These are phyloP conservation scores for Drosophila ananassae DNA, from an alignment of 1,140 invertebrate genomes.

Conservation along the genomic window DNA sequence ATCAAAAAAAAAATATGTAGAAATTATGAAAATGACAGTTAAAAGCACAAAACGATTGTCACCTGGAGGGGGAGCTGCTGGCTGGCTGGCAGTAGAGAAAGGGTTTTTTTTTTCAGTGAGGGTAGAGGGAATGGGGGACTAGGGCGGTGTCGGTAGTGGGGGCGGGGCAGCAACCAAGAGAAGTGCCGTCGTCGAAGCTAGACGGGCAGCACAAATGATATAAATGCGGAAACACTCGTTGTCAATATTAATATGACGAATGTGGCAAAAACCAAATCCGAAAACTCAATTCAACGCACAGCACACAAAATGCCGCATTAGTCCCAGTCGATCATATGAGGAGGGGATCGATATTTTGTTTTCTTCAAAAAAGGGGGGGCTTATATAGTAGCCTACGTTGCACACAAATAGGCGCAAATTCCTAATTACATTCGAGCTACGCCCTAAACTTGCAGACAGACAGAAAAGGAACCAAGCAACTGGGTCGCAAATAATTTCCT, in stretches of 20 bases:
- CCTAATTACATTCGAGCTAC: slow-evolving; percentile 45
- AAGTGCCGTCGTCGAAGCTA: slow-evolving; percentile 32
- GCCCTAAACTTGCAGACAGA: slow-evolving; percentile 35
- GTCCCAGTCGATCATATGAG: slow-evolving; percentile 22
- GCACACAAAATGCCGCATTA: slow-evolving; percentile 79
- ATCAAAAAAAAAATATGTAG: slow-evolving; percentile 54
- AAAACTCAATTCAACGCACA: slow-evolving; percentile 79
- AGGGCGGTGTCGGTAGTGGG: neutral
- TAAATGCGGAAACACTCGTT: slow-evolving; percentile 81
- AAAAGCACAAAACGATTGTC: slow-evolving; percentile 69
- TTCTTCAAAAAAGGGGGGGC: neutral
- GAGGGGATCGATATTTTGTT: neutral
- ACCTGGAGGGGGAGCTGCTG: neutral
- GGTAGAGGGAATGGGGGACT: neutral
- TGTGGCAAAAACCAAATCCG: slow-evolving; percentile 81
- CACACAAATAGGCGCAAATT: slow-evolving; percentile 66
- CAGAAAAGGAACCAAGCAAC: slow-evolving; percentile 45
- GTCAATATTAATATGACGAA: slow-evolving; percentile 81
- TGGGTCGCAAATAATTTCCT: slow-evolving; percentile 27
- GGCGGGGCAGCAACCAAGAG: slow-evolving; percentile 24
- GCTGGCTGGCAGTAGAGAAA: neutral
- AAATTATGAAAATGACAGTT: slow-evolving; percentile 81
- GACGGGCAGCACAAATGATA: slow-evolving; percentile 63
- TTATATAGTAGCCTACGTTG: slow-evolving; percentile 23
- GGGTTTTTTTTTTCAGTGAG: neutral